Base-by-base conservation (phyloP, 1,140 invertebrate species). In the Eurytemora carolleeae region DNA sequence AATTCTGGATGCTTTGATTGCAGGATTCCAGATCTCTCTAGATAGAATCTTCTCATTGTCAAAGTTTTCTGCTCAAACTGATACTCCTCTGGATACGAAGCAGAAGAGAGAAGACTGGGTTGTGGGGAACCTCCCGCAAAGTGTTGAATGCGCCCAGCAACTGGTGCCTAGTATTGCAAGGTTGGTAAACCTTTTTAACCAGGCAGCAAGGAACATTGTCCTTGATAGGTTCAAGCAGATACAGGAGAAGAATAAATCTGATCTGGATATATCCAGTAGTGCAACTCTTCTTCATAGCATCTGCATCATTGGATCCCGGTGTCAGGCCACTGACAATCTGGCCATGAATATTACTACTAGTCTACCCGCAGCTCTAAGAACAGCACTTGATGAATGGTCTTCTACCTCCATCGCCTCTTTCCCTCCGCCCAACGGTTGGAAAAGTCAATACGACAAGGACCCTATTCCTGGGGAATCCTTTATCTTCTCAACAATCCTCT, bases 11-110 rank as follows among this genome's bases (percentile, higher is more conserved):
- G 76, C 79, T 53, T 76, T 84, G 3, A 70, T 85, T 44, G 80
- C 79, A 12, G 83, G 84, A 71, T 72, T 83, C 2, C 81, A 83
- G 70, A 79, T 83, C 24, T 71, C 79, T 16, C 72, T 84, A 58
- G 79, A 82, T 69, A 72, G 64, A 15, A 65, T 69, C 22, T 26
- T 66, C 59, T 58, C 65, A 61, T 59, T 65, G 65, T 54, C 64
- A 63, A 31, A 64, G 64, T 21, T 57, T 65, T 63, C 64, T 63
- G 53, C 60, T 65, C 15, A 52, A 65, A 16, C 64, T 65, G 1
- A 55, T 55, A 44, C 7, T n/a, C n/a, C n/a, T 44, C 31, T 44
- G 31, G n/a, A 12, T 44, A n/a, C 7, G n/a, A n/a, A 44, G 7
- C n/a, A 12, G 31, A 44, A 44, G 31, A 7, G 31, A 7, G 31